Evolutionary conservation across 2,797 vertebrate genomes (phyloP), one percentile per base, ranked within the genome.

Genomic region (Nannoperca australis): DNA sequence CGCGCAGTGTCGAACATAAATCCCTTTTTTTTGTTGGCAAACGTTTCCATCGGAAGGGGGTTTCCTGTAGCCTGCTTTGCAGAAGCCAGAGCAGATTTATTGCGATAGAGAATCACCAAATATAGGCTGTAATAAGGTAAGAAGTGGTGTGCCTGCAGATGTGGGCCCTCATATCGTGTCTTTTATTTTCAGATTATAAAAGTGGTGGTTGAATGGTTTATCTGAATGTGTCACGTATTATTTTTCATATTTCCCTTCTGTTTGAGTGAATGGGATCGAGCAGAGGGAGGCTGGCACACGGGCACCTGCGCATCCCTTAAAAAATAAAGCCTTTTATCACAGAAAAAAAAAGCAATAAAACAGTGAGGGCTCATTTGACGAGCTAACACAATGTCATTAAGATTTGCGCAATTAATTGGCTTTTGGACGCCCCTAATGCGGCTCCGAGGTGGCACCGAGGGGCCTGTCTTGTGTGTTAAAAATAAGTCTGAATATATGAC

Each of bases 61-160:
- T 68, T 88, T 92, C 90, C 89, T 90, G 84, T 83, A 89, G 24
- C 24, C 24, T 27, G 24, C 68, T 90, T 88, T 84, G 85, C 90
- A 88, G 81, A 72, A 85, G 88, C 85, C 90, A 78, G 78, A 90
- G 82, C 91, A 84, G 88, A 89, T 92, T 88, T 84, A 86, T 85
- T 86, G 88, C 89, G 75, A 76, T 58, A 74, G 77, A 88, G 84
- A 79, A 83, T 74, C 91, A 67, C 71, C 88, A 84, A 68, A 85
- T 78, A 81, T 15, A 70, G 79, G 68, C 84, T 79, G 79, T 70
- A 73, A 81, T 44, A 91, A 95, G 95, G 95, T 96, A 95, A 95
- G 95, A 67, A 61, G 59, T 64, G 73, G 42, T 10, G 17, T 30
- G 62, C 22, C 56, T 84, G 76, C 83, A 78, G 61, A 82, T 76